Base-by-base conservation (phyloP, 2,888 invertebrate species). In the Eilema caniola region DNA sequence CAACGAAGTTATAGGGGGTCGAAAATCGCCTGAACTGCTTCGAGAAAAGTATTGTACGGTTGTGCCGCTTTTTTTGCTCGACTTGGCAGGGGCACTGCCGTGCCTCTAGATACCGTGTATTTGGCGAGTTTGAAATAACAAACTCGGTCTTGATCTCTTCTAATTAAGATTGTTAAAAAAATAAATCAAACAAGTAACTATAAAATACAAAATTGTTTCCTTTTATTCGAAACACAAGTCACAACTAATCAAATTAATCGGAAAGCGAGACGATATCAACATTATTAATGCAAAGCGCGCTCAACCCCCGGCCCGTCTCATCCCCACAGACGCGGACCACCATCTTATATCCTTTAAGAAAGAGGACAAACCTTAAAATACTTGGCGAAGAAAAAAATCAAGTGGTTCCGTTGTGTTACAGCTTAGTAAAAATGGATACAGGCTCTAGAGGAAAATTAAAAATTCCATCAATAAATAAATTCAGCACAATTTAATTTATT, bases 191-290 rank as follows among this genome's bases (percentile, higher is more conserved):
- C 14, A 20, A 47, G 47, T 20, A 81, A 81, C 71, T 75, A 73
- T 68, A 70, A 75, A 81, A 83, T 60, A 65, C 79, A 83, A 41
- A 85, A 83, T 78, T 77, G 68, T 74, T 71, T 71, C 78, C 81
- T 47, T 83, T 85, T 84, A 88, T 89, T 83, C 83, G 76, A 85
- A 90, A 89, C 86, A 89, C 86, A 82, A 81, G 79, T 81, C 90
- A 92, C 89, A 93, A 92, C 91, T 94, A 94, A 95, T 95, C 93
- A 93, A 94, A 94, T 94, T 95, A 94, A 94, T 93, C 91, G 91
- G 86, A 88, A 93, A 89, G 88, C 90, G 86, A 90, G 86, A 92
- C 91, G 93, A 94, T 94, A 94, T 90, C 93, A 92, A 92, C 92
- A 95, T 95, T 95, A 95, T 94, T 95, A 94, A 95, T 95, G 94